Evolutionary conservation across 1,140 invertebrate species (phyloP).

Genomic region (Temnothorax nylanderi): DNA sequence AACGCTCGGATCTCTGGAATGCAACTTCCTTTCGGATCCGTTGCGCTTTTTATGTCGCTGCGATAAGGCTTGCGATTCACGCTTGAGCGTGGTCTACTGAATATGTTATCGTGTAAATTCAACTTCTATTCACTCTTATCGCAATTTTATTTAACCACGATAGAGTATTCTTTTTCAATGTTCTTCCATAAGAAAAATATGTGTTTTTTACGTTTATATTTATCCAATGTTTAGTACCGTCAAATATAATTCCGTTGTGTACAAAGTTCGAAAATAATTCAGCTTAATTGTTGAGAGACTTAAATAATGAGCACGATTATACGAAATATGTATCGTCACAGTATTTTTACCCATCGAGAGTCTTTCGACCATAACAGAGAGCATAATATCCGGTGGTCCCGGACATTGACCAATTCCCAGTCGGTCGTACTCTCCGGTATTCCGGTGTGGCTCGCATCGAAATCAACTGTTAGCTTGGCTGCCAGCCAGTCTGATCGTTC

Average conservation of each 20-base stretch:
- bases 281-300: neutral
- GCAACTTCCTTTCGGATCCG: conserved; percentile 12
- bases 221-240: neutral
- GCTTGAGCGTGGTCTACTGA: neutral
- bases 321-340: neutral
- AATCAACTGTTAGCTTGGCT: conserved; percentile 66
- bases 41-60: conserved; percentile 24
- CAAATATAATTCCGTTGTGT: neutral
- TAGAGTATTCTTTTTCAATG: neutral
- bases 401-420: conserved; percentile 67
- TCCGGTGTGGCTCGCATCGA: conserved; percentile 56
- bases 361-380: conserved; percentile 34
- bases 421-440: conserved; percentile 50
- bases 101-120: neutral
- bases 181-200: neutral
- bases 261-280: neutral
- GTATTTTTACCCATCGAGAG: conserved; percentile 24
- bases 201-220: neutral
- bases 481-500: conserved; percentile 59
- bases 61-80: neutral
- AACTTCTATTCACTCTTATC: neutral
- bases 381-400: conserved; percentile 60
- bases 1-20: conserved; percentile 52
- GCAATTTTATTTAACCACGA: neutral
- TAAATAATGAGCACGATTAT: neutral